Evolutionary conservation across 2,113 vertebrate genomes (phyloP), one percentile per base, ranked within the genome.

Genomic region (Cryptotis parvus): DNA sequence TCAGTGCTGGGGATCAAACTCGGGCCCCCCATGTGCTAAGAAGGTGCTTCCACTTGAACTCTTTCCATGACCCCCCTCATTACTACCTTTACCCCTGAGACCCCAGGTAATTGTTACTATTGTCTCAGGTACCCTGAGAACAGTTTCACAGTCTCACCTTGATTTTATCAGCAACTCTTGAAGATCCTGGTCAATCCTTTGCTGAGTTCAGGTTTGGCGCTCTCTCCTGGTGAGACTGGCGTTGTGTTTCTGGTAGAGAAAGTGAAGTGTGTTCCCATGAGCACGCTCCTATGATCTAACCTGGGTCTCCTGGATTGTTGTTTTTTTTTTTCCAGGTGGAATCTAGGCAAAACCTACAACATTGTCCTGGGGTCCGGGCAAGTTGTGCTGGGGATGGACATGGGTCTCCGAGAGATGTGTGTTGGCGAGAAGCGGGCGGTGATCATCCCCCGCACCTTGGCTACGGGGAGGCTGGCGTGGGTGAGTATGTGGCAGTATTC

Each of bases 381-480:
- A 92, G 98, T 99, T 3, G 99, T 99, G 45, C 35, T 98, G 45
- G 99, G 99, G 7, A 99, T 99, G 99, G 99, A 99, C 96, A 98
- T 99, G 45, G 99, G 99, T 8, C 98, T 99, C 45, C 89, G 98
- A 86, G 98, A 98, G 89, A 99, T 99, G 99, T 99, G 99, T 26
- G 98, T 99, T 0, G 99, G 99, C 61, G 99, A 99, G 89, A 99
- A 97, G 66, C 98, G 99, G 1, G 98, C 96, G 0, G 96, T 99
- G 0, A 52, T 99, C 85, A 98, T 99, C 58, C 99, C 0, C 99
- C 99, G 85, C 99, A 99, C 80, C 97, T 99, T 37, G 99, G 98
- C 69, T 99, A 99, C 0, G 99, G 99, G 84, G 99, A 99, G 95
- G 98, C 98, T 43, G 99, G 99, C 79, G 99, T 99, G 70, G 98